Base-by-base conservation (phyloP, 1,140 invertebrate species). In the Zaprionus lachaisei region DNA sequence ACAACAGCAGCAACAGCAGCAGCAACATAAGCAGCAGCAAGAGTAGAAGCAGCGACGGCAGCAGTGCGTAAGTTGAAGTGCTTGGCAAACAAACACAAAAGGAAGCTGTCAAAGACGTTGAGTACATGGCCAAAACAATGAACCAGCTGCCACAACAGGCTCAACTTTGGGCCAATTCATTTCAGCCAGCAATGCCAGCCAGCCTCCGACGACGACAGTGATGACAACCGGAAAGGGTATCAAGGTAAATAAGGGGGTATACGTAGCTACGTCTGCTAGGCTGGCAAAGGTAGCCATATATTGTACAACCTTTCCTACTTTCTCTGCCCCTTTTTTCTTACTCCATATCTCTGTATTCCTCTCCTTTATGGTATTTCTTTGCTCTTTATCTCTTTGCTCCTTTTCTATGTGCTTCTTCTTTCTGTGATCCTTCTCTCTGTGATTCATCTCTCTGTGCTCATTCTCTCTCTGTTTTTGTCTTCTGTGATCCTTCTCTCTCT, bases 41-140 rank as follows among this genome's bases (percentile, higher is more conserved):
- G 24, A 26, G 24, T 5, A 26, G 9, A 49, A 72, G 58, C 41
- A 31, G 26, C 63, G 60, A 20, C 5, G 26, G 15, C 54, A 41
- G 22, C 68, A 62, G 17, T 63, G 57, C 44, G 56, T 72, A 67
- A 57, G 54, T 54, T 49, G 17, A 69, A 68, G 58, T 69, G 72
- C 57, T 62, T 62, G 72, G 58, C 41, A 75, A 75, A 73, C 71
- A 73, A 64, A 58, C 68, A 67, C 56, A 68, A 68, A 68, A 68
- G 64, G 71, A 68, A 73, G 71, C 71, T 61, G 44, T 44, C 47
- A 60, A 73, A 73, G 64, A 51, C 60, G 71, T 55, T 54, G 37
- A 68, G 37, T 54, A 73, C 65, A 68, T 73, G 71, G 57, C 71
- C 71, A 61, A 56, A 72, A 72, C 70, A 72, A 72, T 54, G 55